Base-by-base conservation (phyloP, 2,888 invertebrate genomes). In the Euzophera pinguis region DNA sequence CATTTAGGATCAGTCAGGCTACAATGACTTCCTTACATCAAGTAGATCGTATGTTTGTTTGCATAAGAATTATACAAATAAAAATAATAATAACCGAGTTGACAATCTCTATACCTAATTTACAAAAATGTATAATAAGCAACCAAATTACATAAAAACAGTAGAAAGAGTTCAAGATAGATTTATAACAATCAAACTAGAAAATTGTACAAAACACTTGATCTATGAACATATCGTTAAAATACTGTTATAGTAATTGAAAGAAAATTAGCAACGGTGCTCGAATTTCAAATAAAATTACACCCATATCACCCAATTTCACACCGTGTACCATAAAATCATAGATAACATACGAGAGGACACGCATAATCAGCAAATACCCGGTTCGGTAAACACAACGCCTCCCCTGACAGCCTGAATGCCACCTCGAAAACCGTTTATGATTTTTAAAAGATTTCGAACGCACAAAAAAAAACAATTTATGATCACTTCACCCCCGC, bases 401-500 rank as follows among this genome's bases (percentile, higher is more conserved):
- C 78, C 79, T 78, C 74, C 67, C 69, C 59, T 67, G 73, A 80
- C 78, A 75, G 78, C 66, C 71, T 59, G 69, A 79, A 82, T 85
- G 84, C 83, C 82, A 80, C 79, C 69, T 73, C 63, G 72, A 76
- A 43, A 73, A 71, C 70, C 76, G 68, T 84, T 85, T 84, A 84
- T 84, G 76, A 87, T 82, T 85, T 85, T 85, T 76, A 79, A 86
- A 86, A 86, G 79, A 80, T 83, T 81, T 78, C 75, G 60, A 83
- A 81, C 78, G 75, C 76, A 58, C 81, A 87, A 89, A 85, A 45
- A 87, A 77, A 67, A 78, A 82, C 84, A 86, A 90, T 90, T 90
- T 90, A 90, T 88, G 89, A 76, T 78, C 86, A 84, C 85, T 86
- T 88, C 88, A 87, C 88, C 83, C 90, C 87, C 90, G 88, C 89